Percentiles rank a stretch among this genome's conserved stretches.
phyloP scores from a whole-genome alignment of 2,797 vertebrate species.

The Manis pentadactyla region DNA sequence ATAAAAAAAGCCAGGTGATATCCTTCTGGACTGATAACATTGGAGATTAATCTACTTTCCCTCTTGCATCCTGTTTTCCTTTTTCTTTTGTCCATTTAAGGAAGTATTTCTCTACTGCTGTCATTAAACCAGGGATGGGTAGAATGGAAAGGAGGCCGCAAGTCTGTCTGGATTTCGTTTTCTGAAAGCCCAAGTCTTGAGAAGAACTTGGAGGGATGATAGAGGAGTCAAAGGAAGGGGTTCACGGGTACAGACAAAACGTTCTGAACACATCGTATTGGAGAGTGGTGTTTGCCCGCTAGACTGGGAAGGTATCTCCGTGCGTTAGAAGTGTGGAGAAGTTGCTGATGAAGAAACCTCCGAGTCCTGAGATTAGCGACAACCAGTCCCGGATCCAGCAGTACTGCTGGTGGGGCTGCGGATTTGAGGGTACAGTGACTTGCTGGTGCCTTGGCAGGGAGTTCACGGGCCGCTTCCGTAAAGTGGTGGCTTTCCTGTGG shows the following conservation, averaged over 20 bases:
- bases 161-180: constrained; percentile 35
- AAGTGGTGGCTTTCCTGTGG: neutral
- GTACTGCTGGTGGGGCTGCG: neutral
- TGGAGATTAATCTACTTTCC: neutral
- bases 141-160: neutral
- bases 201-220: neutral
- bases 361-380: neutral
- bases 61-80: neutral
- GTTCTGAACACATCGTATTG: neutral
- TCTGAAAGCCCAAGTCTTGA: neutral
- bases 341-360: neutral
- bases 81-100: neutral
- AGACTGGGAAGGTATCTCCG: neutral
- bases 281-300: neutral
- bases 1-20: neutral
- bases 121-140: neutral
- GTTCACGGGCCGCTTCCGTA: neutral
- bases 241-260: neutral
- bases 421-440: neutral
- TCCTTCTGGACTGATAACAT: neutral
- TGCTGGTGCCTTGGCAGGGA: neutral
- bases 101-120: neutral
- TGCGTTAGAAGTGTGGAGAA: neutral
- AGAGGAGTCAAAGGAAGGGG: neutral
- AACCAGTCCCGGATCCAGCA: neutral